Evolutionary conservation across 1,140 invertebrate genomes (phyloP), one percentile per base, ranked within the genome.

Genomic region (Drosophila watanabei): DNA sequence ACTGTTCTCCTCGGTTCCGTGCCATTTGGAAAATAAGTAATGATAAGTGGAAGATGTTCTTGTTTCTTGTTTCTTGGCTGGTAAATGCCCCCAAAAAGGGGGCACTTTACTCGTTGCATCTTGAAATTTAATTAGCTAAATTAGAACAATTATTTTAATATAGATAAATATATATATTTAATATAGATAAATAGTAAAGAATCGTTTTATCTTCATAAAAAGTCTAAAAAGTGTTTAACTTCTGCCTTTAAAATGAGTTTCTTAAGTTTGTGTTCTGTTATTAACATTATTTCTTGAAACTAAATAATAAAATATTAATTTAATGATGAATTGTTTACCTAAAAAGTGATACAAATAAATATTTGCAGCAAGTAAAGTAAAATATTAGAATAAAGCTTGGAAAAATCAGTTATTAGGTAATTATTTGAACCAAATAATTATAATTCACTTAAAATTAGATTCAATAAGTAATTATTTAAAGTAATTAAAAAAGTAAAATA

Each of bases 11-110:
- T 56, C 20, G 52, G 52, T 39, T 73, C 24, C 39, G 33, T 52
- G 56, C 33, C 32, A 72, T 60, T 72, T 35, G 52, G 56, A 49
- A 66, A 72, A 30, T 16, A 71, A 35, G 65, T 72, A 60, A 73
- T 73, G 70, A 72, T 73, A 73, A 73, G 69, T 73, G 46, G 14
- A 18, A 30, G 52, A 56, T 56, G 52, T 37, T 54, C 18, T n/a
- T n/a, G n/a, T n/a, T n/a, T n/a, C n/a, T n/a, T n/a, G n/a, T n/a
- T n/a, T n/a, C n/a, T 56, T 35, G 8, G 13, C n/a, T 20, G 49
- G 28, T 11, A 32, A 51, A 51, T 33, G n/a, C n/a, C 30, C 7
- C 49, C n/a, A n/a, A 32, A 13, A 51, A 48, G 7, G 5, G 7
- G 32, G 13, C 28, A 56, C 32, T 33, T 35, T 20, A 46, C 2